A percentile compares a stretch with the other conserved stretches of the same genome.
Conservation (phyloP, 2,888 invertebrate species). For the Diplolepis rosae region DNA sequence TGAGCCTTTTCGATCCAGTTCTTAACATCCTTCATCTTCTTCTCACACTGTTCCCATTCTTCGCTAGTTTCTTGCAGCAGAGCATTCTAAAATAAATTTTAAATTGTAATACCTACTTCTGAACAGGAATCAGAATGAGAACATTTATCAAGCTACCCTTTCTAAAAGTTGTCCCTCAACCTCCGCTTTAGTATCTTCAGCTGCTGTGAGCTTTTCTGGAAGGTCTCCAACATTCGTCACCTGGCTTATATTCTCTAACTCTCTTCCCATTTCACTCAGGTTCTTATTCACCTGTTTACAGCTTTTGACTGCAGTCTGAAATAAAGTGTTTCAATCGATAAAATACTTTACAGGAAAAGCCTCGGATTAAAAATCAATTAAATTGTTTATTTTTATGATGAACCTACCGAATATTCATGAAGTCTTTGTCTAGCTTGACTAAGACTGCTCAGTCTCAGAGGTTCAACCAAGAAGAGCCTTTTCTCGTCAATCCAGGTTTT, state of each 20-base stretch:
- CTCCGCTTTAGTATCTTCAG: slow-evolving; percentile 89
- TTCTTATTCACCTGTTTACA: slow-evolving; percentile 91
- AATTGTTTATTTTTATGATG: background rate
- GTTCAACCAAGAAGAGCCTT: slow-evolving; percentile 85
- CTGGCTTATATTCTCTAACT: slow-evolving; percentile 88
- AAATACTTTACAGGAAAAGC: too few species aligned
- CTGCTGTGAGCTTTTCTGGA: slow-evolving; percentile 88
- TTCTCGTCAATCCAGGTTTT: slow-evolving; percentile 90
- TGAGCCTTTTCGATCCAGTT: slow-evolving; percentile 92
- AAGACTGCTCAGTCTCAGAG: slow-evolving; percentile 85
- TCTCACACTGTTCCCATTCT: slow-evolving; percentile 97
- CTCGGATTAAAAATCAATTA: too few species aligned
- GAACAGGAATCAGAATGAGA: background rate
- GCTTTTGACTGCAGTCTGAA: slow-evolving; percentile 88
- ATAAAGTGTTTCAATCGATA: slow-evolving; percentile 34
- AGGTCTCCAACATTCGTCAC: slow-evolving; percentile 90
- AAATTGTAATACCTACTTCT: background rate
- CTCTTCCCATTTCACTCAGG: slow-evolving; percentile 93
- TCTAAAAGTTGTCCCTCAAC: slow-evolving; percentile 89
- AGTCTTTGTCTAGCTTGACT: slow-evolving; percentile 89
- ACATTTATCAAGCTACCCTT: slow-evolving; percentile 79
- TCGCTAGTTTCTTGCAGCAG: slow-evolving; percentile 92
- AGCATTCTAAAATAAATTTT: slow-evolving; percentile 81
- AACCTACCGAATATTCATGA: slow-evolving; percentile 87
- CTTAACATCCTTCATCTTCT: slow-evolving; percentile 91